phyloP scores from a whole-genome alignment of 2,797 vertebrate species.

The Myiotriccus ornatus region DNA sequence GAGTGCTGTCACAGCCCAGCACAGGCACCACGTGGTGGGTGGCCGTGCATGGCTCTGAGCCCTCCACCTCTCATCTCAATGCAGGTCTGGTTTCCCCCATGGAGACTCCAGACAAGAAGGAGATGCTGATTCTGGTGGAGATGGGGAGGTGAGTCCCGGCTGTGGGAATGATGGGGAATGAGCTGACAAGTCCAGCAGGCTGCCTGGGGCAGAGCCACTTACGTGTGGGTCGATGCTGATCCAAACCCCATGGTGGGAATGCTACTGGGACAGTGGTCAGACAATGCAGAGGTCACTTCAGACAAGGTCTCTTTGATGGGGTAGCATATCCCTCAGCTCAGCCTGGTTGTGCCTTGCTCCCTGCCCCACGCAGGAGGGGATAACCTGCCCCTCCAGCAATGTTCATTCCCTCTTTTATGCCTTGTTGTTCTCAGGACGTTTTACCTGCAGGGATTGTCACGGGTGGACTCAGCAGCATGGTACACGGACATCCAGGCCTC shows the following conservation, averaged over 20 bases:
- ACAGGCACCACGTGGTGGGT: accelerated
- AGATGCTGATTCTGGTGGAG: conserved; percentile 91
- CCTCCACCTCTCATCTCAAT: not conserved
- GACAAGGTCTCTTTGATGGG: accelerated
- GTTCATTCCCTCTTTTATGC: conserved; percentile 29
- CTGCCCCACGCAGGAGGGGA: not conserved
- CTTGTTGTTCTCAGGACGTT: conserved; percentile 83
- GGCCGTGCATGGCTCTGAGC: accelerated
- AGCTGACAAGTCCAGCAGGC: not conserved
- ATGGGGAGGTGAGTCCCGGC: conserved; percentile 86
- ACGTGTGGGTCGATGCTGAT: accelerated
- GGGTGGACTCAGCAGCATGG: conserved; percentile 87
- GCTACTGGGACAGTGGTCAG: not conserved
- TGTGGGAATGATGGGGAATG: accelerated
- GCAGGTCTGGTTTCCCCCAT: conserved; percentile 82
- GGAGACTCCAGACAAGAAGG: conserved; percentile 89
- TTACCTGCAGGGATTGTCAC: conserved; percentile 87
- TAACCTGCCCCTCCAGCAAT: not conserved
- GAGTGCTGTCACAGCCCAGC: conserved; percentile 24
- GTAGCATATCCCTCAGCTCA: accelerated
- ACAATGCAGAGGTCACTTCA: not conserved
- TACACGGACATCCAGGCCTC: conserved; percentile 86
- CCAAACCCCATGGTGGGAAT: accelerated
- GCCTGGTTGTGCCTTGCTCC: not conserved
- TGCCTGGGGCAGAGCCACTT: not conserved